Evolutionary conservation across 2,888 invertebrate genomes (phyloP), one percentile per base, ranked within the genome.

Genomic region (Diogma glabrata): DNA sequence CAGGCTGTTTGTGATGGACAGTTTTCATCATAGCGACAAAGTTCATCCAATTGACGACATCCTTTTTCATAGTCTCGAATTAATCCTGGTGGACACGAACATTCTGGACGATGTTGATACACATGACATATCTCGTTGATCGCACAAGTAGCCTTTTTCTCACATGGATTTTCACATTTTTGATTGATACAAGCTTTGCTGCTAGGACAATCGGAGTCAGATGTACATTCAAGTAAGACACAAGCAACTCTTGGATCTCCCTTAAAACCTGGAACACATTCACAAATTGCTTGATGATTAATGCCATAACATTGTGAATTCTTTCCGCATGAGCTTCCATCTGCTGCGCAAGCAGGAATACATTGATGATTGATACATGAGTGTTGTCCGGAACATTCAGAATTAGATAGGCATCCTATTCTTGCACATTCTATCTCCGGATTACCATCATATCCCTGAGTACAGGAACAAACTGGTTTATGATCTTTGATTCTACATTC

Each of bases 401-500:
- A 75, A 60, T 88, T 79, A 22, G 78, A 76, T 62, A 78, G 75
- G 62, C 90, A 91, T 54, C 82, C 81, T 49, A 83, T 76, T 67
- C 79, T 80, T 38, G 78, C 75, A 64, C 92, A 93, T 60, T 85
- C 84, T 9, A 84, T 78, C 61, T 87, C 82, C 23, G 91, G 87
- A 65, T 89, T 88, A 50, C 92, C 93, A 55, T 87, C 82, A 59
- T 79, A 92, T 45, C 89, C 90, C 60, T 81, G 79, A 54, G 78
- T 76, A 65, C 93, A 93, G 1, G 87, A 84, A 62, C 93, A 93
- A 1, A 89, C 82, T 0, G 91, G 89, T 65, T 87, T 87, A 62
- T 93, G 92, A 61, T 87, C 79, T 66, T 79, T 81, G 55, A 90
- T 84, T 61, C 83, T 78, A 64, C 93, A 93, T 57, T 87, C 82